Evolutionary conservation across 2,888 invertebrate species (phyloP), one percentile per base, ranked within the genome.

Genomic region (Rotaria macrura): DNA sequence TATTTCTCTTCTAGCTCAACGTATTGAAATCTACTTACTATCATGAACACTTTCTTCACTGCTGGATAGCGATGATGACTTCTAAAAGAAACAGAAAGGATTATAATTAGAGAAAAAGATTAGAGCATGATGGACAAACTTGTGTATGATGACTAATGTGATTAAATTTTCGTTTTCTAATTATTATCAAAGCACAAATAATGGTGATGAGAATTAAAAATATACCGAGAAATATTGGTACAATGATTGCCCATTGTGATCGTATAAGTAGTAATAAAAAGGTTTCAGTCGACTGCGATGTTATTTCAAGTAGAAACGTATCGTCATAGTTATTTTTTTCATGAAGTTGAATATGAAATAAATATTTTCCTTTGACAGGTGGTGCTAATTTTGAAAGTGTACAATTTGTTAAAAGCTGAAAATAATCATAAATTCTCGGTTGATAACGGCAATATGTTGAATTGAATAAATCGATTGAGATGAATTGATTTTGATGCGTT

Each of bases 351-450:
- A 79, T 12, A 14, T 43, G 23, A 23, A 79, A 79, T 40, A 43
- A 79, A 43, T 79, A 79, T 79, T 43, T 10, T n/a, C 79, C 79
- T 43, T 23, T 17, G 2, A 34, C 25, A 25, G 79, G 79, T 79
- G 5, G 6, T 14, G 20, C 1, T 43, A 79, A 43, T 25, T 25
- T 25, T 25, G 12, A 20, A n/a, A 79, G 25, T 43, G 43, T 79
- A 79, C 79, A 79, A 79, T 79, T 79, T n/a, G 79, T 38, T 79
- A 79, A 43, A n/a, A 79, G 43, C 43, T 79, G 79, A 79, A 79
- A 79, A 79, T 79, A 79, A 43, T 79, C n/a, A 20, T 79, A 25
- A 40, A 79, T 43, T 10, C 6, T 43, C n/a, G n/a, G 7, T 43
- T 79, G 40, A 25, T 25, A n/a, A 38, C 40, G 79, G 43, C 40